Base-by-base conservation (phyloP, 2,113 vertebrate species). In the Dicrurus megarhynchus region DNA sequence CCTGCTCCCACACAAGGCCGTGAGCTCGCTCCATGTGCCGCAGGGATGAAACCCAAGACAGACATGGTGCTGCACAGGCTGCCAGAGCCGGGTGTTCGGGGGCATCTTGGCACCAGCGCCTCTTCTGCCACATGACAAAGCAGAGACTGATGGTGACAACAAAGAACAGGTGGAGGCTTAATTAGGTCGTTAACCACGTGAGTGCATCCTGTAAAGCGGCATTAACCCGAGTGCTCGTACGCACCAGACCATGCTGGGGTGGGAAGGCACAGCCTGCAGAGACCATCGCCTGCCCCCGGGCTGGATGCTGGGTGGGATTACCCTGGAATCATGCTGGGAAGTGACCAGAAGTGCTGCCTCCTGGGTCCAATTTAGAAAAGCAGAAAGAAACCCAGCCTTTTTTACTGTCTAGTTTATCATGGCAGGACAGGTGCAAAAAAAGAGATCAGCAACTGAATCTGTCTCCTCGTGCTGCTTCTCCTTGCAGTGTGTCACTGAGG, bases 121-220 rank as follows among this genome's bases (percentile, higher is more conserved):
- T 73, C 83, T 32, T 44, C 93, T 89, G 83, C 84, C 79, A 79
- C 56, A 26, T 19, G 91, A 74, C n/a, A 63, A 56, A 87, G 68
- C 83, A 96, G 79, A 79, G 50, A n/a, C 52, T 24, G 89, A 30
- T 65, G 91, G 50, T 90, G 95, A 96, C 75, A 96, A 77, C 16
- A 63, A 56, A 83, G 73, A 94, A 56, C 96, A 97, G 96, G 95
- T 97, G 96, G 75, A 73, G 65, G 76, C 76, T 92, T 96, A 93
- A 96, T 86, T 42, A 82, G 87, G 70, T 79, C 92, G 60, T 84
- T 18, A 47, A 71, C 39, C 87, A 37, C 3, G 47, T 61, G 82
- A 83, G 39, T 20, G 53, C 47, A 59, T 82, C 65, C 65, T 80
- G 95, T 32, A 20, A 77, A 84, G 57, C 55, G 32, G 42, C 26